Base-by-base conservation (phyloP, 2,113 vertebrate genomes). In the Rousettus leschenaultii region DNA sequence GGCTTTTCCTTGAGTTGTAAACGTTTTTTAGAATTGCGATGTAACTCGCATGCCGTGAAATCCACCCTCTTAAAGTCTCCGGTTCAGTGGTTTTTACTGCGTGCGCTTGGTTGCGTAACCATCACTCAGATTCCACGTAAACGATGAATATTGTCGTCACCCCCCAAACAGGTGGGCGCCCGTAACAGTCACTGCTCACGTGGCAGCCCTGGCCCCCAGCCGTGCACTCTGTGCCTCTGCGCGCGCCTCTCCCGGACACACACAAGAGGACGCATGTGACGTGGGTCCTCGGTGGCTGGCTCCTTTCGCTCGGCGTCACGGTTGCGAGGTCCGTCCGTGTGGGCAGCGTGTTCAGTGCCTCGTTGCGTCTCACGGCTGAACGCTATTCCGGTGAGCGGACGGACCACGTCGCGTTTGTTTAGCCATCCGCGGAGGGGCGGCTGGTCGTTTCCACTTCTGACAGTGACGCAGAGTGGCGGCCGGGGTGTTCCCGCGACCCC, bases 261-360 rank as follows among this genome's bases (percentile, higher is more conserved):
- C 16, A 16, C 7, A 38, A 24, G 3, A 4, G 1, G 38, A 45
- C 45, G 48, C 22, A 9, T 8, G 7, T 13, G 3, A 2, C 51
- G 13, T 61, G 61, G 38, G 59, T 7, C 51, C 11, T 57, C 35
- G 21, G 33, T 19, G 26, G 19, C 33, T 19, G 18, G 53, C 43
- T 80, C 33, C n/a, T 51, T 45, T 33, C 9, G 15, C 61, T 15
- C 6, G 24, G 40, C 7, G 0, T 87, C 7, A 2, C 57, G 15
- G 28, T 28, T 48, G 19, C 24, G 28, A 86, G 82, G 26, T 19
- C 40, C 48, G 24, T 86, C 24, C 7, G 7, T 7, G 15, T 61
- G 12, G 65, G 65, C 5, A 1, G 8, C 5, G 1, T 57, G 2
- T 28, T 26, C 33, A 8, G 5, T 7, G 38, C 6, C 14, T 22